A percentile compares a stretch with the other conserved stretches of the same genome.
Conservation (phyloP, 2,113 vertebrate genomes). For the Anolis carolinensis region DNA sequence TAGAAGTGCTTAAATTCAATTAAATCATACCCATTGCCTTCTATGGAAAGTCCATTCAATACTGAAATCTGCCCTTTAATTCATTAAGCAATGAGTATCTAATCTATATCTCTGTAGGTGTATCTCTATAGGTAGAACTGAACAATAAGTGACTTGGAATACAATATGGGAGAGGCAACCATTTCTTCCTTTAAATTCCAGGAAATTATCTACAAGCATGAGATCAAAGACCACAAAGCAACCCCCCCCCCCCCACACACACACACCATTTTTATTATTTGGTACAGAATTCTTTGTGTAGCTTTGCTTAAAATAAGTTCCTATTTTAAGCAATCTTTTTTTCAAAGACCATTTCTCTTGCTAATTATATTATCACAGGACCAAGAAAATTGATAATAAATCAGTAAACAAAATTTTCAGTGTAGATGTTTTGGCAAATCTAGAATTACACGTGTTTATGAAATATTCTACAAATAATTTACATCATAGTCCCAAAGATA, state of each 20-base stretch:
- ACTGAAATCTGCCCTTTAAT: not conserved
- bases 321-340: not conserved
- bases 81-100: not conserved
- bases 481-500: not conserved
- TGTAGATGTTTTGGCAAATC: too few relatives aligned
- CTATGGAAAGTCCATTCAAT: not conserved
- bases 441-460: not conserved
- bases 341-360: not conserved
- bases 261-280: not conserved
- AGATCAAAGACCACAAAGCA: not conserved
- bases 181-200: slow-evolving; percentile 17
- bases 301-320: not conserved
- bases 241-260: too few relatives aligned
- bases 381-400: not conserved
- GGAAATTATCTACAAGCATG: not conserved
- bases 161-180: not conserved
- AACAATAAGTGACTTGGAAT: not conserved
- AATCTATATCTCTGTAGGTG: not conserved
- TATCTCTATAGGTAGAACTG: not conserved
- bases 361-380: not conserved
- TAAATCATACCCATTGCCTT: not conserved
- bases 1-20: not conserved
- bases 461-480: not conserved
- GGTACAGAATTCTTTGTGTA: not conserved
- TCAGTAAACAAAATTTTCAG: not conserved